Evolutionary conservation across 2,797 vertebrate species (phyloP).

Genomic region (Spinus olivaceus): DNA sequence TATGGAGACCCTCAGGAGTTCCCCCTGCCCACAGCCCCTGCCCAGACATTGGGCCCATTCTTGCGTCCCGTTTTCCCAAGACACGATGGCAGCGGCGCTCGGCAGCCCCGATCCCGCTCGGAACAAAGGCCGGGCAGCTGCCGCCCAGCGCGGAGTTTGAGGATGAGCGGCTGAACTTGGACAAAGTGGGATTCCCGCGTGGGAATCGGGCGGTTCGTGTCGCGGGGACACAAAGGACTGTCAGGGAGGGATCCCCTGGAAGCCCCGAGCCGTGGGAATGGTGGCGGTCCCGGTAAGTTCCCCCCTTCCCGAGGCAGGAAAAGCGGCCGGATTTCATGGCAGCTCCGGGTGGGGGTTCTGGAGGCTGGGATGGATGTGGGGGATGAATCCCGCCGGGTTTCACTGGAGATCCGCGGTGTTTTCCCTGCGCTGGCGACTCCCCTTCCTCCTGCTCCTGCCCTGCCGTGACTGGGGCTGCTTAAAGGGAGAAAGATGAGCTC

Average conservation of each 20-base stretch:
- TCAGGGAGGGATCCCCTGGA: constrained; percentile 39
- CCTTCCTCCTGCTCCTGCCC: background rate
- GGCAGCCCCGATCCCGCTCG: constrained; percentile 26
- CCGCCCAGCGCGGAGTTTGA: background rate
- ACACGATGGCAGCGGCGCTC: constrained; percentile 43
- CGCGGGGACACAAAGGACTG: constrained; percentile 8
- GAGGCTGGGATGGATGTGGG: background rate
- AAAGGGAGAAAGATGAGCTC: background rate
- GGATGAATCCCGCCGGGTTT: background rate
- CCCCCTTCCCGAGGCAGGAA: background rate
- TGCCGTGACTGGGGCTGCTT: background rate
- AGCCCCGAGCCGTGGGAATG: constrained; percentile 20
- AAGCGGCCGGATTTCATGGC: background rate
- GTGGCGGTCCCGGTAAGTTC: constrained; percentile 59
- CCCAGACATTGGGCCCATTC: constrained; percentile 64
- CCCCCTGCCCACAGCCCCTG: constrained; percentile 41
- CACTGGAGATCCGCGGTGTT: background rate
- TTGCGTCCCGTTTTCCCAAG: constrained; percentile 58
- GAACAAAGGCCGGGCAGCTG: constrained; percentile 71
- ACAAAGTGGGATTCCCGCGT: background rate
- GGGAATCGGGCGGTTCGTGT: background rate
- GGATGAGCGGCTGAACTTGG: constrained; percentile 46
- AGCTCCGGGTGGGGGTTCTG: background rate
- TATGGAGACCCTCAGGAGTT: constrained; percentile 67
- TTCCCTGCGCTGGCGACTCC: background rate